Evolutionary conservation across 2,797 vertebrate species (phyloP).

Genomic region (Ctenopoma kingsleyae): DNA sequence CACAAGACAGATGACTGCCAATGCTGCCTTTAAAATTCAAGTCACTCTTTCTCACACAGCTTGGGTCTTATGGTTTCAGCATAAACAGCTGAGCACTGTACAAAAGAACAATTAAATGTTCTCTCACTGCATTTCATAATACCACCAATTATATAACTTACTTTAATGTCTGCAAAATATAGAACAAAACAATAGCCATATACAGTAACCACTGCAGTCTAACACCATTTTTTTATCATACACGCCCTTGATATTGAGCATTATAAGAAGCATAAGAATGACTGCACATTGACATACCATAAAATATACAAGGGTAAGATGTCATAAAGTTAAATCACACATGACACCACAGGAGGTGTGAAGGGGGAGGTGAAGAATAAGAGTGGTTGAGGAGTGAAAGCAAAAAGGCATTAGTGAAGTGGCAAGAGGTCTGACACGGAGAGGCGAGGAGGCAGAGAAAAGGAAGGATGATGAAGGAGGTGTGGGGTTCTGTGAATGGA

Average conservation of each 20-base stretch:
- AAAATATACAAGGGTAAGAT: slow-evolving; percentile 4
- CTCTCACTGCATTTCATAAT: slow-evolving; percentile 36
- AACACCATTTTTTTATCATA: neutral
- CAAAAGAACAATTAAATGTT: slow-evolving; percentile 55
- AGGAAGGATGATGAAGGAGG: slow-evolving; percentile 10
- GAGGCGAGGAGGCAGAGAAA: slow-evolving; percentile 1
- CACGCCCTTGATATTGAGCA: neutral
- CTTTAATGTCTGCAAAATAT: slow-evolving; percentile 16
- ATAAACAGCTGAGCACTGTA: slow-evolving; percentile 43
- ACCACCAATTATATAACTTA: slow-evolving; percentile 33
- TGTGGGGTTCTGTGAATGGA: slow-evolving; percentile 32
- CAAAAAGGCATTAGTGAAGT: slow-evolving; percentile 15
- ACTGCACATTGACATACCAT: neutral
- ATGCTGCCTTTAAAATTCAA: slow-evolving; percentile 52
- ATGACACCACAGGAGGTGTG: neutral
- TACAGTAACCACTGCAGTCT: neutral
- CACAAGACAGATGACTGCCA: slow-evolving; percentile 19
- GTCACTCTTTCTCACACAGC: slow-evolving; percentile 40
- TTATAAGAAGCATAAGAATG: slow-evolving; percentile 2
- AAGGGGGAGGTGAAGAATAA: neutral
- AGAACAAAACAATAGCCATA: slow-evolving; percentile 4
- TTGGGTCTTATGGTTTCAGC: slow-evolving; percentile 39
- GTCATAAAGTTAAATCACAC: slow-evolving; percentile 15
- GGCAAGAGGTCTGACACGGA: slow-evolving; percentile 12
- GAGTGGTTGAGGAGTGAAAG: neutral